Evolutionary conservation across 1,140 invertebrate species (phyloP), one percentile per base, ranked within the genome.

Genomic region (Phortica variegata): DNA sequence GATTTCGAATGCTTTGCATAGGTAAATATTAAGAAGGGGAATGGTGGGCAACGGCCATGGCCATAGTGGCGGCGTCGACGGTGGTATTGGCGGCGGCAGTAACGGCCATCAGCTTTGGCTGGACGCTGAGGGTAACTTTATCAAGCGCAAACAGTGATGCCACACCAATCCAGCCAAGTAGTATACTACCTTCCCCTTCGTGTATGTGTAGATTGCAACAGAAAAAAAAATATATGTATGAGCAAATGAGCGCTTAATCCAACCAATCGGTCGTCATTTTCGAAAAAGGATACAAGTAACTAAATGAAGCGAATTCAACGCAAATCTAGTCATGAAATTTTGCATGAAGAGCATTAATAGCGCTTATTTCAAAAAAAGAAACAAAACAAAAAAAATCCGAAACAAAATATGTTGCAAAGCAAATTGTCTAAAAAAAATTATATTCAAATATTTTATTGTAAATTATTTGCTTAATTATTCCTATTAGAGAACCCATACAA

Each of bases 1-100:
- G 77, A 84, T 91, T 32, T 83, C 88, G 41, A 89, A 88, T 75
- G 84, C 87, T 49, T 83, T 91, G 68, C 86, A 89, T 75, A 87
- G 88, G 80, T 91, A 86, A 80, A 79, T 73, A 61, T 70, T 73
- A 73, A 70, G 65, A 65, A 72, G 60, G 60, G 68, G 68, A 63
- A 71, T 65, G 68, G 68, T 41, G 52, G 48, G 50, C 49, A 57
- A 48, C 36, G 48, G 55, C 47, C 54, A 48, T 43, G 47, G 51
- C 37, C 47, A 38, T 44, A 57, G 38, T 42, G 49, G 37, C 58
- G 36, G 15, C 10, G 44, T 20, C 16, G 43, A n/a, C 32, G 42
- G 43, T 18, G 29, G 47, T 44, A 57, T 36, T 42, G 49, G 37
- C 58, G n/a, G n/a, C n/a, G 21, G 31, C 44, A 5, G n/a, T 21